Evolutionary conservation across 2,797 vertebrate genomes (phyloP).

Genomic region (Lagorchestes hirsutus): DNA sequence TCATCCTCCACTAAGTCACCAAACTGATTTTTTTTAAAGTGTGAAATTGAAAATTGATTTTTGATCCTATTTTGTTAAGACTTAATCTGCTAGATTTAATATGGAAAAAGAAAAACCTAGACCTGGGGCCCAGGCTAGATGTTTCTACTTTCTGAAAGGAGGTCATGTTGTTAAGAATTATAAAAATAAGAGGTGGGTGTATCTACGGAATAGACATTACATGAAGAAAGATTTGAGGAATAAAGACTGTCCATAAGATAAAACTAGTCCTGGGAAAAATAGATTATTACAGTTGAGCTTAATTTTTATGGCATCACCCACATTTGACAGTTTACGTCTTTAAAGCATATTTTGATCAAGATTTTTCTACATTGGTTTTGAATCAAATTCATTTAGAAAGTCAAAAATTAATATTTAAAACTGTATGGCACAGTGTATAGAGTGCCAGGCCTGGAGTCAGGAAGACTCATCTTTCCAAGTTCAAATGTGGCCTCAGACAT

Average conservation of each 20-base stretch:
- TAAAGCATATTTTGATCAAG: neutral
- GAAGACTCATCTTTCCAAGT: neutral
- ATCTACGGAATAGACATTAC: neutral
- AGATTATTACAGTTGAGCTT: neutral
- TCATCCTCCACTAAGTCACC: too few species aligned
- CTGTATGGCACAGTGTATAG: neutral
- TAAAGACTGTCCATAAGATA: neutral
- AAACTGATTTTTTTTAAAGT: too few species aligned
- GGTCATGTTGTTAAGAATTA: neutral
- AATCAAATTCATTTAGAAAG: neutral
- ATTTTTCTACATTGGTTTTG: neutral
- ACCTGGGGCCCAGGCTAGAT: neutral
- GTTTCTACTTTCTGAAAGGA: neutral
- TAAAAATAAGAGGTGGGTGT: neutral
- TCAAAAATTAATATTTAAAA: neutral
- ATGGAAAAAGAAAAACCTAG: neutral
- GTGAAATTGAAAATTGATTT: too few species aligned
- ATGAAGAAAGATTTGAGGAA: neutral
- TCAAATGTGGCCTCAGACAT: neutral
- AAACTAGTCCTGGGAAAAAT: neutral
- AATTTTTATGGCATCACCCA: neutral
- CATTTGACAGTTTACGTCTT: neutral
- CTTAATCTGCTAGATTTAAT: too few species aligned
- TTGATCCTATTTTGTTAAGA: too few species aligned
- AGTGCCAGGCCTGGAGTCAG: neutral